Conservation (phyloP, 2,888 invertebrate species). For the Eupithecia pulchellata region DNA sequence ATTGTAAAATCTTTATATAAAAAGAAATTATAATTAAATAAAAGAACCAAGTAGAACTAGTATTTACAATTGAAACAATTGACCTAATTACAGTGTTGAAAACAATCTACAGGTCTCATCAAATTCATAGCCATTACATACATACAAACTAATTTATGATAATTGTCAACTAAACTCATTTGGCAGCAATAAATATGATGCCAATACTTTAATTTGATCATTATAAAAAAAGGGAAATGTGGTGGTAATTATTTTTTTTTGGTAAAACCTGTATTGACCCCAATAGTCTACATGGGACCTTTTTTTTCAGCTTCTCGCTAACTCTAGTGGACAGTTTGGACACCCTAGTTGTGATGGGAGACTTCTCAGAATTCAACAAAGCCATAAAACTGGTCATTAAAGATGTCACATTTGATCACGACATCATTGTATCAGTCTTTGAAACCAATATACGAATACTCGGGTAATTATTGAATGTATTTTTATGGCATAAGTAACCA, state of each 20-base stretch:
- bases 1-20: too few species aligned
- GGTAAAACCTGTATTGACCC: background rate
- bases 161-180: too few species aligned
- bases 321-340: slow-evolving; percentile 98
- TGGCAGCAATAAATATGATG: background rate
- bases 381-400: slow-evolving; percentile 94
- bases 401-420: slow-evolving; percentile 96
- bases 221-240: too few species aligned
- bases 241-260: background rate
- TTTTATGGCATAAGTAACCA: background rate
- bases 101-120: too few species aligned
- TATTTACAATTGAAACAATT: too few species aligned
- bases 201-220: background rate
- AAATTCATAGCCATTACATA: too few species aligned
- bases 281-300: background rate
- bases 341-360: slow-evolving; percentile 95
- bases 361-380: slow-evolving; percentile 96
- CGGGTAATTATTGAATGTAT: slow-evolving; percentile 87
- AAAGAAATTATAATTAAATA: too few species aligned
- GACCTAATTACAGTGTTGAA: too few species aligned
- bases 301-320: slow-evolving; percentile 94
- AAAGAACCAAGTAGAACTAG: too few species aligned
- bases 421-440: slow-evolving; percentile 98
- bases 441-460: slow-evolving; percentile 99
- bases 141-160: too few species aligned